phyloP scores from a whole-genome alignment of 2,888 invertebrate species.

The Hydrotaea diabolus region DNA sequence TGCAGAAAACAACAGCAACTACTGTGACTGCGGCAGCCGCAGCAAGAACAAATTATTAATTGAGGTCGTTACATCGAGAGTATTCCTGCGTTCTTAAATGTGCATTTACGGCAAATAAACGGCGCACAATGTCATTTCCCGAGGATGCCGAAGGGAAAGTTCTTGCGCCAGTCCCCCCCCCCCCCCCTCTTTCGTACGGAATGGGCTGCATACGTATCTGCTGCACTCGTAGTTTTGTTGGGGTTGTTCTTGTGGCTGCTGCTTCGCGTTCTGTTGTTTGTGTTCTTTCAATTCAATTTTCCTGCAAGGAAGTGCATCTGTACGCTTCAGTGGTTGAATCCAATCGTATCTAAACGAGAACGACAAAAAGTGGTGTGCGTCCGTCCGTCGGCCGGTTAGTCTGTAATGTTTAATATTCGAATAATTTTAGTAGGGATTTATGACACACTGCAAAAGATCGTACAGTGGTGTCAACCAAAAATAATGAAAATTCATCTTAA shows the following conservation, averaged over 20 bases:
- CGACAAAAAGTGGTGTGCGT: constrained; percentile 48
- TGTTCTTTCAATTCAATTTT: constrained; percentile 47
- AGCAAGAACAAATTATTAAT: constrained; percentile 65
- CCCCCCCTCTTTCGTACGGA: too few species aligned
- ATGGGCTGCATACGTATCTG: background rate
- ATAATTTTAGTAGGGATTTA: constrained; percentile 45
- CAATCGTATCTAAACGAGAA: background rate
- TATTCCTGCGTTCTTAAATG: constrained; percentile 54
- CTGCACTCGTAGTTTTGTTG: background rate
- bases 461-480: background rate
- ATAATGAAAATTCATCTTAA: background rate
- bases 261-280: too few species aligned
- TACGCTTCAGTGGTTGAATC: constrained; percentile 55
- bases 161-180: background rate
- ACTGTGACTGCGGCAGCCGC: constrained; percentile 11
- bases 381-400: too few species aligned
- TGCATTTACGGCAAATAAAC: constrained; percentile 20
- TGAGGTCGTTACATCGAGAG: constrained; percentile 65
- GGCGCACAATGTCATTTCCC: constrained; percentile 6
- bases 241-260: background rate
- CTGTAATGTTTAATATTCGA: constrained; percentile 31
- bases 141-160: constrained; percentile 46
- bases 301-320: constrained; percentile 64
- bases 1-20: constrained; percentile 30
- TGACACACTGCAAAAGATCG: background rate